Conservation (phyloP, 2,888 invertebrate species). For the Himalopsyche kuldschensis region DNA sequence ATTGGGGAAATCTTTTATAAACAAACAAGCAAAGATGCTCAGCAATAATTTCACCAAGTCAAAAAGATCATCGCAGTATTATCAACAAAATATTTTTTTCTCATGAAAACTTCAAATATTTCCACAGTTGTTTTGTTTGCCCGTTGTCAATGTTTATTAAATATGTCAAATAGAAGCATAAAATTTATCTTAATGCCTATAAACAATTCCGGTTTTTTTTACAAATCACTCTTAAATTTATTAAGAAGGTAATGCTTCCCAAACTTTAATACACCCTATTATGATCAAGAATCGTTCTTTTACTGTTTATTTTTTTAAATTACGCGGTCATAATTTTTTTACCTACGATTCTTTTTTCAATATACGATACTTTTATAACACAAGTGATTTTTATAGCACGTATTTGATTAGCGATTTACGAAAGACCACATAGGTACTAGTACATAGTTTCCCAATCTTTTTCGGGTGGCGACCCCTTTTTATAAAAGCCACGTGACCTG, state of each 20-base stretch:
- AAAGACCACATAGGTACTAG: no score
- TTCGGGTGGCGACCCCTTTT: no score
- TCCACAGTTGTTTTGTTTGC: not conserved
- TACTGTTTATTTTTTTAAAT: no score
- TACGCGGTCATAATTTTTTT: no score
- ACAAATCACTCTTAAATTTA: not conserved
- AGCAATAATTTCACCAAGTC: not conserved
- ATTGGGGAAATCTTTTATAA: not conserved
- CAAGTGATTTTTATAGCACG: no score
- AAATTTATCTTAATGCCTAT: constrained; percentile 14
- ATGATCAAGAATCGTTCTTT: no score
- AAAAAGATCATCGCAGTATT: not conserved
- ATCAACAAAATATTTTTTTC: not conserved
- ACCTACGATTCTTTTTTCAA: no score
- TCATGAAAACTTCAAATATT: not conserved
- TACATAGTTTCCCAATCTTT: no score
- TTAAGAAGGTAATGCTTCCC: not conserved
- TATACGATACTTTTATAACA: no score
- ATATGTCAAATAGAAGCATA: constrained; percentile 25
- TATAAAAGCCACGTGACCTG: no score
- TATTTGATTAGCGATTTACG: no score
- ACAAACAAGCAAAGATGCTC: not conserved
- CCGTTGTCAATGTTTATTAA: constrained; percentile 17
- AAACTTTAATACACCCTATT: not conserved
- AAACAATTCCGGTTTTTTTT: constrained; percentile 8